phyloP scores from a whole-genome alignment of 2,113 vertebrate genomes.

The Ramphastos sulfuratus region DNA sequence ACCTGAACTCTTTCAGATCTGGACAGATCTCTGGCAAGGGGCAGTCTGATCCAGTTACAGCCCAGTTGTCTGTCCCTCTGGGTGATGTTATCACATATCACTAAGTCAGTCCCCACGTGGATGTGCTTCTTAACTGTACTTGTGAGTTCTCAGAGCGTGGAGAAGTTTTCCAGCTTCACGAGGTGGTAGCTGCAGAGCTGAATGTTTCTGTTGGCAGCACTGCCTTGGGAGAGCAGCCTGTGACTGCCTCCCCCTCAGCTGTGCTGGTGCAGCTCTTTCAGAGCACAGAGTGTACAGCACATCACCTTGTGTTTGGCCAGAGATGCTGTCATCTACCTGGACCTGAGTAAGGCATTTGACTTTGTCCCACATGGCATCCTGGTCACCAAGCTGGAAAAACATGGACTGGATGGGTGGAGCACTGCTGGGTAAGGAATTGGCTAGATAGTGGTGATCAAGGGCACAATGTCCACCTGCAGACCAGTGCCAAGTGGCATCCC shows the following conservation, averaged over 20 bases:
- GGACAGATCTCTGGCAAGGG: constrained; percentile 28
- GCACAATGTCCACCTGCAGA: too few relatives aligned
- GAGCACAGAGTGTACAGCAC: neutral
- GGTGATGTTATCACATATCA: constrained; percentile 53
- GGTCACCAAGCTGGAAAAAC: too few relatives aligned
- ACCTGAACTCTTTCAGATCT: neutral
- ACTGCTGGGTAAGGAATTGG: too few relatives aligned
- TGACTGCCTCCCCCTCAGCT: neutral
- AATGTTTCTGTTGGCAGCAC: neutral
- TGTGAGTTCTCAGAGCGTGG: neutral
- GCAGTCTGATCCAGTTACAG: constrained; percentile 24
- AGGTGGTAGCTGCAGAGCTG: neutral
- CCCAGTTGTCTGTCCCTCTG: constrained; percentile 47
- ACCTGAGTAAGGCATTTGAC: too few relatives aligned
- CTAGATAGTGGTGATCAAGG: too few relatives aligned
- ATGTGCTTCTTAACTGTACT: neutral
- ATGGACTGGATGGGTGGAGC: too few relatives aligned
- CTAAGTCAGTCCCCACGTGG: constrained; percentile 9
- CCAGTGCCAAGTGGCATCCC: too few relatives aligned
- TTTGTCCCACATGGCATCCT: too few relatives aligned
- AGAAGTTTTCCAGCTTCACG: neutral
- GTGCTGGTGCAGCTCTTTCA: neutral
- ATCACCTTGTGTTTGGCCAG: neutral
- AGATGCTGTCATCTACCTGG: too few relatives aligned
- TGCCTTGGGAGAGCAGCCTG: neutral